Conservation (phyloP, 2,888 invertebrate genomes). For the Tridacna crocea region DNA sequence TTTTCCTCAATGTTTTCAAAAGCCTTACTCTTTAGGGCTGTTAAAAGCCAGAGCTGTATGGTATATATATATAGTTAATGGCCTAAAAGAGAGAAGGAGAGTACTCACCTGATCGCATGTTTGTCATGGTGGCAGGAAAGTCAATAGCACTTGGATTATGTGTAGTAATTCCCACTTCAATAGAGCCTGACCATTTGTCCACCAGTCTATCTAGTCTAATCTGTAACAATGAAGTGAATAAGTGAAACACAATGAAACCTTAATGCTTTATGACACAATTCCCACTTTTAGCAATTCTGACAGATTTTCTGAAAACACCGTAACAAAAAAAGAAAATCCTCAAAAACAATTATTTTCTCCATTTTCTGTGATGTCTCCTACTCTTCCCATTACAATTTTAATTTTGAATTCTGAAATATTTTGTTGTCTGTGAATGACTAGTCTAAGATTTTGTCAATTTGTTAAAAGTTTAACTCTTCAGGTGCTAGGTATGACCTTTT, state of each 20-base stretch:
- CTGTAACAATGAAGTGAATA: slow-evolving; percentile 80
- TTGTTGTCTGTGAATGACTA: too few species aligned
- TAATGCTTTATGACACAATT: not conserved
- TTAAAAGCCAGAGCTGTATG: not conserved
- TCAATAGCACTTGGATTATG: slow-evolving; percentile 95
- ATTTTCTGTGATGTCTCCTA: too few species aligned
- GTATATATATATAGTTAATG: not conserved
- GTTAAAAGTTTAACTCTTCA: too few species aligned
- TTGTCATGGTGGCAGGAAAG: slow-evolving; percentile 98
- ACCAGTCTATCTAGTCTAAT: slow-evolving; percentile 87
- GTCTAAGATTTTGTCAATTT: too few species aligned
- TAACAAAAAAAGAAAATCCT: too few species aligned
- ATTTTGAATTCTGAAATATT: too few species aligned
- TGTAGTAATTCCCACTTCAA: slow-evolving; percentile 89
- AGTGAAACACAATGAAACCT: not conserved
- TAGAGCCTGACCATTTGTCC: slow-evolving; percentile 84
- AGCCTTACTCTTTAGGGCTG: not conserved
- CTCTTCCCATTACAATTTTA: too few species aligned
- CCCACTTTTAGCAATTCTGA: not conserved
- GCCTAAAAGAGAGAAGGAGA: not conserved
- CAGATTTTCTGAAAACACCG: too few species aligned
- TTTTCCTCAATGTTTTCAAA: not conserved
- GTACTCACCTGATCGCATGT: slow-evolving; percentile 92
- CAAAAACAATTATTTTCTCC: too few species aligned
- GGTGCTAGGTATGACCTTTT: too few species aligned